Percentiles rank a stretch among this genome's conserved stretches.
phyloP scores from a whole-genome alignment of 2,113 vertebrate genomes.

The Mastomys coucha region DNA sequence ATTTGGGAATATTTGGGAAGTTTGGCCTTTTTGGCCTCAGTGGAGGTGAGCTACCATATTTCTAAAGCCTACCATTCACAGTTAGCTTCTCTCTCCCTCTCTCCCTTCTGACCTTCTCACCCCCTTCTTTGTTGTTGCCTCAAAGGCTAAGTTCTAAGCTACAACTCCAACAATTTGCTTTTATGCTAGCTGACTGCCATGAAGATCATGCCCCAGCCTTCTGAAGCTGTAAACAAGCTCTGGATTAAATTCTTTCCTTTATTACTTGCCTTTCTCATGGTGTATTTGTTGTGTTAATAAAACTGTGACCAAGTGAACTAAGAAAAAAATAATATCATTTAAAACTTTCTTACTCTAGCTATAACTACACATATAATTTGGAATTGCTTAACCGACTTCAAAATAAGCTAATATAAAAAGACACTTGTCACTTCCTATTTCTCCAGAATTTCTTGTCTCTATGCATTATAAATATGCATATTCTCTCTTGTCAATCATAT shows the following conservation, averaged over 20 bases:
- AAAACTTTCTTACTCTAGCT: neutral
- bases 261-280: neutral
- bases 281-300: neutral
- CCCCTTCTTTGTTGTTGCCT: neutral
- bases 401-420: neutral
- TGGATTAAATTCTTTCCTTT: neutral
- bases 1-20: neutral
- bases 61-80: neutral
- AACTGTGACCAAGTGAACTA: neutral
- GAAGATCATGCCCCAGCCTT: neutral
- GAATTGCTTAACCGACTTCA: conserved; percentile 3
- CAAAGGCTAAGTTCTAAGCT: neutral
- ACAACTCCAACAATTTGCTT: neutral
- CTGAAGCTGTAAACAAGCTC: neutral
- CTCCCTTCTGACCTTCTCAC: no score
- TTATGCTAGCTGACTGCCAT: neutral
- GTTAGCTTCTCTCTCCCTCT: no score
- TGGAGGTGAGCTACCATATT: neutral
- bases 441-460: neutral
- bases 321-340: neutral
- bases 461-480: neutral
- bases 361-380: conserved; percentile 11
- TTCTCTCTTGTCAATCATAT: neutral
- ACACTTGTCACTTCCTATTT: neutral
- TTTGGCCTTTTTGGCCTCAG: neutral